A percentile compares a stretch with the other conserved stretches of the same genome.
Conservation (phyloP, 2,113 vertebrate genomes). For the Passer domesticus region DNA sequence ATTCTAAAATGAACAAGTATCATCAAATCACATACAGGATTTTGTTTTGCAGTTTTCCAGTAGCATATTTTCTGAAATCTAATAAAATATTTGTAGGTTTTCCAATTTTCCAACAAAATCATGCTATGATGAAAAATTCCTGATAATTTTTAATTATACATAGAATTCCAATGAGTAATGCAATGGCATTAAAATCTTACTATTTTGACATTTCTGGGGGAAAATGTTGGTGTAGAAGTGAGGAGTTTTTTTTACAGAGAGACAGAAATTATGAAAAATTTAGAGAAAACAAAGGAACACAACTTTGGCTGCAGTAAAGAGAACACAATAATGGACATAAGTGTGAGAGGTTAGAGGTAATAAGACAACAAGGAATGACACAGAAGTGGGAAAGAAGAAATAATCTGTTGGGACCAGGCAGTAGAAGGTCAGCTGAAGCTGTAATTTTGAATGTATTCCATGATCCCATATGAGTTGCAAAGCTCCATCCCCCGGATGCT, state of each 20-base stretch:
- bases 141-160: not conserved
- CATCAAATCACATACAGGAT: not conserved
- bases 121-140: not conserved
- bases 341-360: not conserved
- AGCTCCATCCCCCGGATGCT: not conserved
- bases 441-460: not conserved
- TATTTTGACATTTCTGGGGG: not conserved
- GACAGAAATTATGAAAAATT: not conserved
- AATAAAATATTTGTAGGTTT: not conserved
- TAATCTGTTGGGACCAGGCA: not conserved
- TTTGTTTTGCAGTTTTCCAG: not conserved
- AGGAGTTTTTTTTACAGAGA: not conserved
- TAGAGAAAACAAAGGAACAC: not conserved
- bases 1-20: not conserved
- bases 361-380: not conserved
- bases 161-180: not conserved
- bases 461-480: not conserved
- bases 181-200: not conserved
- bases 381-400: not conserved
- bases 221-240: not conserved
- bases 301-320: not conserved
- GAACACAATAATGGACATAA: not conserved
- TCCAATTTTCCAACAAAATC: not conserved
- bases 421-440: not conserved
- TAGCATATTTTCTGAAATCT: not conserved